Evolutionary conservation across 1,140 invertebrate genomes (phyloP).

Genomic region (Kradibia gibbosae): DNA sequence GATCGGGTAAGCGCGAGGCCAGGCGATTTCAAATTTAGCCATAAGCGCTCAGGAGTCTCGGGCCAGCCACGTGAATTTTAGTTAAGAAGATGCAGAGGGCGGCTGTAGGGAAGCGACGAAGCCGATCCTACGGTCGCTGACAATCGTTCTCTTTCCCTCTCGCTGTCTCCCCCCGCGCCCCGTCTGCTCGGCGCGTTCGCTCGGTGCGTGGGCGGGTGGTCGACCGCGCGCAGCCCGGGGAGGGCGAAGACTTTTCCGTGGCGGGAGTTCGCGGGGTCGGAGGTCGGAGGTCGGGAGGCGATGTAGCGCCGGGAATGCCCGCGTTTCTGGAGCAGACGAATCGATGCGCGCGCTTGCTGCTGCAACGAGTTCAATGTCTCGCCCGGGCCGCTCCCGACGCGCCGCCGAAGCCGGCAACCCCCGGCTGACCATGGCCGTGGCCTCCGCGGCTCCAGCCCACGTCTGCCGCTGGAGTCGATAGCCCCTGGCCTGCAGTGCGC

Average conservation of each 20-base stretch:
- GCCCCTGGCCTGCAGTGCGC: not conserved
- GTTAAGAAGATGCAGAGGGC: no score
- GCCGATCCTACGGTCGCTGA: not conserved
- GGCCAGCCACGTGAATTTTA: no score
- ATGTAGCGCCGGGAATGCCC: constrained; percentile 48
- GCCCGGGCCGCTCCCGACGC: constrained; percentile 61
- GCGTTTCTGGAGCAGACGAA: constrained; percentile 69
- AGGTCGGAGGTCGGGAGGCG: constrained; percentile 53
- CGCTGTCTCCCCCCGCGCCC: no score
- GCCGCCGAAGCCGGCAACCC: constrained; percentile 65
- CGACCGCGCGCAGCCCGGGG: constrained; percentile 26
- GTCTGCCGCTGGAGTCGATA: constrained; percentile 1
- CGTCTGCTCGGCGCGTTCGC: no score
- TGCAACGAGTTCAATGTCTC: constrained; percentile 71
- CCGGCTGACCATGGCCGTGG: constrained; percentile 59
- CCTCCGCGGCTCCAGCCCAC: constrained; percentile 61
- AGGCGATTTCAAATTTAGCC: no score
- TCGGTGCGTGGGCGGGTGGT: not conserved
- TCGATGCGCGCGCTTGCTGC: constrained; percentile 64
- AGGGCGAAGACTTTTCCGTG: constrained; percentile 49
- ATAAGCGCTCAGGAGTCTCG: no score
- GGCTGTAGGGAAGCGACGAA: not conserved
- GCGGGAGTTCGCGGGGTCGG: constrained; percentile 44
- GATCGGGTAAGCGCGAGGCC: no score
- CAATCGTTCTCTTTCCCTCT: no score